These are phyloP conservation scores for Ceramica pisi DNA, from an alignment of 2,888 invertebrate genomes.

Conservation along the genomic window DNA sequence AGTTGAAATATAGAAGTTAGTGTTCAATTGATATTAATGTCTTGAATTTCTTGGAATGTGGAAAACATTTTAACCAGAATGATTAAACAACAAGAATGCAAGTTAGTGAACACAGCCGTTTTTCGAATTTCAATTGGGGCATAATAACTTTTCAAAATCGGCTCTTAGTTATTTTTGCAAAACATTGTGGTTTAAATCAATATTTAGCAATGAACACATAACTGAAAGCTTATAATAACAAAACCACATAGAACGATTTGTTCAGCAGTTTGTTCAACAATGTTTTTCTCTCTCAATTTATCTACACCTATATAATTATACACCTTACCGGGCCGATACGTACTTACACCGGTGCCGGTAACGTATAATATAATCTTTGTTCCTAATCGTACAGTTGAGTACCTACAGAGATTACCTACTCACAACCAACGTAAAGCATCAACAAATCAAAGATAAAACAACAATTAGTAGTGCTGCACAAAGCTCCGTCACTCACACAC, in stretches of 20 bases:
- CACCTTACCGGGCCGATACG: too few species aligned
- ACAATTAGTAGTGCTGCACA: conserved; percentile 57
- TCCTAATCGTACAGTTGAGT: neutral
- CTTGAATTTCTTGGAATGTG: neutral
- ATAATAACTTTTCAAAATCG: neutral
- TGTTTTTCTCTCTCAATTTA: neutral
- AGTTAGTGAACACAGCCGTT: neutral
- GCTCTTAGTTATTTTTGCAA: too few species aligned
- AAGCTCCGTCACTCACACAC: conserved; percentile 34
- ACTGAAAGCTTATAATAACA: neutral
- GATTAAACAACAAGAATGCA: neutral
- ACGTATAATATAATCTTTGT: neutral
- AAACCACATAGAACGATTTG: too few species aligned
- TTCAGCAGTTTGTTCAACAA: too few species aligned
- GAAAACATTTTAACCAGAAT: neutral
- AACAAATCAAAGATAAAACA: conserved; percentile 60
- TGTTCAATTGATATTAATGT: neutral
- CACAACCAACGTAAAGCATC: conserved; percentile 6
- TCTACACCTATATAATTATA: neutral
- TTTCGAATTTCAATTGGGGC: neutral
- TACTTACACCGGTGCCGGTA: too few species aligned
- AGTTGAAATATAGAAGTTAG: neutral
- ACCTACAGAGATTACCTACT: conserved; percentile 10
- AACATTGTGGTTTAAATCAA: neutral
- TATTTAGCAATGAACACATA: neutral